Conservation (phyloP, 2,113 vertebrate species). For the Myocastor coypus region DNA sequence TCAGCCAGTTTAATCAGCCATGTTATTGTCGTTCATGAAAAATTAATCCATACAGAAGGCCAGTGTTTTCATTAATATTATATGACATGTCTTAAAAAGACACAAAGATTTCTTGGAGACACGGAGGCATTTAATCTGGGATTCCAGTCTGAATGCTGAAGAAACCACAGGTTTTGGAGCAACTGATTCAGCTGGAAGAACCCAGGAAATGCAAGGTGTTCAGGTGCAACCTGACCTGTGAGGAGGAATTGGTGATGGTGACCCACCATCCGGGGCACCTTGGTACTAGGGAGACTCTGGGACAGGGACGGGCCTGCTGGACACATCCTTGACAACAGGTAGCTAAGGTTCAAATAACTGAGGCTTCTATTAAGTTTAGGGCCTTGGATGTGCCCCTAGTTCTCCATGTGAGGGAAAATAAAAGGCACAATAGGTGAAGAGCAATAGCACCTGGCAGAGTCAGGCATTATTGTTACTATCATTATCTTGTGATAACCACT, state of each 20-base stretch:
- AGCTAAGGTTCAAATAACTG: background rate
- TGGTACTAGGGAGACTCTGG: background rate
- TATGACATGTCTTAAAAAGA: slow-evolving; percentile 67
- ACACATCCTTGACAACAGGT: no score
- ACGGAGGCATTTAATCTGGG: slow-evolving; percentile 53
- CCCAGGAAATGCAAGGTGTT: fast-evolving
- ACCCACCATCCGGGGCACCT: fast-evolving
- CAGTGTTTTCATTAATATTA: slow-evolving; percentile 74
- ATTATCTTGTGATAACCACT: background rate
- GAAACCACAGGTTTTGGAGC: background rate
- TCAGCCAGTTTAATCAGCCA: slow-evolving; percentile 63
- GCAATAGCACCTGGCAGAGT: background rate
- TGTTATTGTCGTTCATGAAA: slow-evolving; percentile 78
- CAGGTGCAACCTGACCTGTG: fast-evolving
- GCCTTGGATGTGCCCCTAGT: background rate
- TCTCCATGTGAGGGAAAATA: background rate
- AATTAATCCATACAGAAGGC: slow-evolving; percentile 77
- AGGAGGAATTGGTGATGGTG: background rate
- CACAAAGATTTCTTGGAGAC: slow-evolving; percentile 65
- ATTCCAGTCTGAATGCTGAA: background rate
- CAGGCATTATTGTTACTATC: no score
- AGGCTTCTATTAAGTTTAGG: background rate
- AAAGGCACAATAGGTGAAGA: background rate
- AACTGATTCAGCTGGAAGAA: no score
- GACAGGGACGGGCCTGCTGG: no score